phyloP scores from a whole-genome alignment of 1,140 invertebrate species.

The Papilio glaucus region DNA sequence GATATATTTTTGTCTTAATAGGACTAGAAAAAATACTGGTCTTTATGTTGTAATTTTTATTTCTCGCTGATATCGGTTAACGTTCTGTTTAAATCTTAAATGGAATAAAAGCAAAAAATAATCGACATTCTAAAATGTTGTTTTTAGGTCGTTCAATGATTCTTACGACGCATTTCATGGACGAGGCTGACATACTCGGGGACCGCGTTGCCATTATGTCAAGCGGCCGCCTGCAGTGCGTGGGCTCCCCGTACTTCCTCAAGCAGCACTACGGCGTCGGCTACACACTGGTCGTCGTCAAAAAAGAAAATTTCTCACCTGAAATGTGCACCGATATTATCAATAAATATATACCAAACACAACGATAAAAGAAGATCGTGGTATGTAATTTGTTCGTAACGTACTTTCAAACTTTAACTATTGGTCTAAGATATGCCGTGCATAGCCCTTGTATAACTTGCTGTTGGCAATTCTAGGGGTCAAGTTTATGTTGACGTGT shows the following conservation, averaged over 20 bases:
- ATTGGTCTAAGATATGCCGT: no score
- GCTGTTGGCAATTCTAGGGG: no score
- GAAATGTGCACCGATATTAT: slow-evolving; percentile 60
- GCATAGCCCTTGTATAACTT: no score
- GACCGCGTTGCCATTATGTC: slow-evolving; percentile 97
- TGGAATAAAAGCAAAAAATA: neutral
- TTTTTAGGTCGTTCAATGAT: slow-evolving; percentile 89
- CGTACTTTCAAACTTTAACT: no score
- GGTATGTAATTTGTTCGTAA: slow-evolving; percentile 49
- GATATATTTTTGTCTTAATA: no score
- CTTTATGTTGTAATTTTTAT: no score
- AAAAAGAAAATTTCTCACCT: slow-evolving; percentile 58
- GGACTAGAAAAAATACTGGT: no score
- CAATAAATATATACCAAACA: slow-evolving; percentile 63
- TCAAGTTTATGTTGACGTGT: no score
- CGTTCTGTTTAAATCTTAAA: no score
- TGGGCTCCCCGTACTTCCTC: slow-evolving; percentile 83
- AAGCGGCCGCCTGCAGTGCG: slow-evolving; percentile 90
- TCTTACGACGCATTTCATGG: slow-evolving; percentile 98
- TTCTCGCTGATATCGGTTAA: no score
- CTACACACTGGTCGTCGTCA: slow-evolving; percentile 87
- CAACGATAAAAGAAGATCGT: slow-evolving; percentile 60
- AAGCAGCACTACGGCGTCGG: slow-evolving; percentile 90
- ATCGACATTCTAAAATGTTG: slow-evolving; percentile 12
- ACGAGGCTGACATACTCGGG: slow-evolving; percentile 97